These are phyloP conservation scores for Tympanoctomys barrerae DNA, from an alignment of 2,797 vertebrate species.

Conservation along the genomic window DNA sequence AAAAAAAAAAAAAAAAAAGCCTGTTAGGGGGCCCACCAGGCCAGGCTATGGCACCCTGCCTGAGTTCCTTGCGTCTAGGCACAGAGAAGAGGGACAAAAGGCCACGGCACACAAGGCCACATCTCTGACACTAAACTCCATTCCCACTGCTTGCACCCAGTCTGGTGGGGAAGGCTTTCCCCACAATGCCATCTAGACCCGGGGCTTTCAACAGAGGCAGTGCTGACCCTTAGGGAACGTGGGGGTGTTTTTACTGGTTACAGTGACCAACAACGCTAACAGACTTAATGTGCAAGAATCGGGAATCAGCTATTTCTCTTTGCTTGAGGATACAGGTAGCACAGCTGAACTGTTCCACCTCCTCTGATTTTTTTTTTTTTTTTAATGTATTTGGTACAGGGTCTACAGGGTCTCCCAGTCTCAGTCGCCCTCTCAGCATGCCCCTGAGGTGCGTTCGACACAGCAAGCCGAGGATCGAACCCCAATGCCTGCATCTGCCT, in stretches of 20 bases:
- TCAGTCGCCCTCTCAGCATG: no score
- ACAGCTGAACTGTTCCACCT: neutral
- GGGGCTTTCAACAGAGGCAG: neutral
- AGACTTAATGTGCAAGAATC: neutral
- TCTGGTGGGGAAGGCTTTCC: neutral
- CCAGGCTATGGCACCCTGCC: neutral
- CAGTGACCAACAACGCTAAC: neutral
- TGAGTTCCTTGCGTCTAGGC: neutral
- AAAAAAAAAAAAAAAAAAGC: neutral
- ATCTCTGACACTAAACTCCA: neutral
- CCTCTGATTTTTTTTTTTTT: neutral
- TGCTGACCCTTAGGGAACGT: neutral
- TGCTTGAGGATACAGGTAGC: neutral
- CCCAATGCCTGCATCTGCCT: no score
- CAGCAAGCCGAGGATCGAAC: no score
- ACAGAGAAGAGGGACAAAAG: neutral
- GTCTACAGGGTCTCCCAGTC: no score
- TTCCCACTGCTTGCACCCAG: neutral
- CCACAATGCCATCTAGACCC: neutral
- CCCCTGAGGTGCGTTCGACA: no score
- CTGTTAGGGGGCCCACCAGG: neutral
- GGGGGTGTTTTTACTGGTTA: neutral
- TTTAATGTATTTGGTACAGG: no score
- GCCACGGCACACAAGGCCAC: neutral
- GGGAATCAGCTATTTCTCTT: neutral